Evolutionary conservation across 2,888 invertebrate genomes (phyloP), one percentile per base, ranked within the genome.

Genomic region (Troglohyphantes excavatus): DNA sequence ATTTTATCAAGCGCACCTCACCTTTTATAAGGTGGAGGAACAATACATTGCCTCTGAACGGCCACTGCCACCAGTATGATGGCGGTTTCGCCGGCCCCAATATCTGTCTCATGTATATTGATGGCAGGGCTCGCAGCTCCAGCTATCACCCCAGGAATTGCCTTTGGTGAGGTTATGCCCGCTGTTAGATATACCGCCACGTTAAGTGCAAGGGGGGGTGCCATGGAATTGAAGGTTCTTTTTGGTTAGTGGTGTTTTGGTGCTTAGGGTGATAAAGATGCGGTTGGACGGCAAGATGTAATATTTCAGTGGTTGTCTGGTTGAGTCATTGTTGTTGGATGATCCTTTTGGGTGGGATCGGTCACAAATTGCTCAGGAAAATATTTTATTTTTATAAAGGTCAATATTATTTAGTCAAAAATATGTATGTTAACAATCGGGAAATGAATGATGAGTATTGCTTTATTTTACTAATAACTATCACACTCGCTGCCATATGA

Each of bases 31-130:
- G 23, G 70, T 53, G 13, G 67, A 53, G 27, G 70, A 59, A 82
- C 82, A 82, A 82, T 70, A 59, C 39, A 23, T 17, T 21, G 46
- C 63, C 3, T 33, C n/a, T 29, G 82, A 70, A 59, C 29, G 39
- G 33, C 68, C 33, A n/a, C n/a, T 73, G 73, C 73, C 29, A 33
- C 26, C n/a, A 67, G 17, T 13, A 27, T 43, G 73, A 73, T 83
- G 39, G 72, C 53, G 73, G 83, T 65, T 83, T 73, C 73, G 73
- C 73, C 83, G 65, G 70, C 70, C 75, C 53, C 84, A 84, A 84
- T 84, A 84, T 84, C 46, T 67, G 67, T 76, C 75, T 75, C 84
- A 84, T 84, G 75, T 84, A 84, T 84, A 84, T 84, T 84, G 84
- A 84, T 84, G 84, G 84, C 39, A 17, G 65, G 23, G 65, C 53